phyloP scores from a whole-genome alignment of 2,797 vertebrate species.

The Scleropages formosus region DNA sequence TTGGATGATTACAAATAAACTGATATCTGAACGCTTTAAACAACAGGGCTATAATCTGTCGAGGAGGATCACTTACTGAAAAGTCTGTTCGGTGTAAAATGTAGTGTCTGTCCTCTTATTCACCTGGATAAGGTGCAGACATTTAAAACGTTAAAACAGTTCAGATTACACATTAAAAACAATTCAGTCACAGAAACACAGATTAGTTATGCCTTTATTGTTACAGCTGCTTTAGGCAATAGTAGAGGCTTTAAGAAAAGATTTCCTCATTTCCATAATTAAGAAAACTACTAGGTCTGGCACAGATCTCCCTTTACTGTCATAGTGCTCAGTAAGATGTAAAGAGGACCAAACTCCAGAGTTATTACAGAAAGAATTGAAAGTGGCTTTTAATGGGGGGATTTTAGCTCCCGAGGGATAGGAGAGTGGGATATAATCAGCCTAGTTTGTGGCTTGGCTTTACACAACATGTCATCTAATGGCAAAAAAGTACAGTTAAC shows the following conservation, averaged over 20 bases:
- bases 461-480: slow-evolving; percentile 3
- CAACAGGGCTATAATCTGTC: background rate
- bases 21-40: background rate
- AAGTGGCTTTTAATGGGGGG: slow-evolving; percentile 7
- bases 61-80: background rate
- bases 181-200: background rate
- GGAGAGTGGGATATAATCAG: slow-evolving; percentile 5
- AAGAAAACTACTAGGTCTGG: slow-evolving; percentile 3
- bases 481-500: slow-evolving; percentile 1
- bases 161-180: background rate
- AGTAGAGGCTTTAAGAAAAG: slow-evolving; percentile 6
- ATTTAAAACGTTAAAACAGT: background rate
- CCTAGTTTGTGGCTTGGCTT: slow-evolving; percentile 2
- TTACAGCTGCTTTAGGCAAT: background rate
- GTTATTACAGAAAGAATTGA: slow-evolving; percentile 13
- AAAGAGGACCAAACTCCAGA: background rate
- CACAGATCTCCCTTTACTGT: slow-evolving; percentile 10
- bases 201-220: background rate
- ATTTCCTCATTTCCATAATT: slow-evolving; percentile 8
- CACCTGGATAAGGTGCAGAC: background rate
- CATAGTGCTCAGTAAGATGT: background rate
- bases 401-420: background rate
- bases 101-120: background rate
- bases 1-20: background rate
- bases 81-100: background rate